Evolutionary conservation across 2,113 vertebrate genomes (phyloP).

Genomic region (Rhabdornis inornatus): DNA sequence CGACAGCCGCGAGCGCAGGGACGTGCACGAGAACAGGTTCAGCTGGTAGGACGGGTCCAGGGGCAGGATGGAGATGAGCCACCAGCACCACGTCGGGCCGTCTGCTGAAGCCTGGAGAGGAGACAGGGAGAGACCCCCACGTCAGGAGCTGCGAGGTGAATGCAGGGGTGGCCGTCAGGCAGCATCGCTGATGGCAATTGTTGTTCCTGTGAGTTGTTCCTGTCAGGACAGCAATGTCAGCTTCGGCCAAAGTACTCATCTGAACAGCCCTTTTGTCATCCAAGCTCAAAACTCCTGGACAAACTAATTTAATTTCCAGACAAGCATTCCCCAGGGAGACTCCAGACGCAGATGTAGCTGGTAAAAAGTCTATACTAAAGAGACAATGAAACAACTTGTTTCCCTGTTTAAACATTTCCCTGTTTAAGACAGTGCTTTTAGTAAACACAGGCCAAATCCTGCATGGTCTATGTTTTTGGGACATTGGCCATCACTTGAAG

Average conservation of each 20-base stretch:
- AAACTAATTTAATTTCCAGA: background rate
- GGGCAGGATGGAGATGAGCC: conserved; percentile 80
- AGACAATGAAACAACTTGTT: background rate
- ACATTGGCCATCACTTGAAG: background rate
- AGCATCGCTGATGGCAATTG: accelerated
- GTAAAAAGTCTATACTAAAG: background rate
- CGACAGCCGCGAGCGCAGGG: conserved; percentile 77
- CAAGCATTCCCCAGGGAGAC: background rate
- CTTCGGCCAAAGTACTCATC: background rate
- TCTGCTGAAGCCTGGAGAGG: conserved; percentile 69
- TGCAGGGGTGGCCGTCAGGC: accelerated
- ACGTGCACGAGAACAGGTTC: conserved; percentile 79
- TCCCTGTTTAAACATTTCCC: background rate
- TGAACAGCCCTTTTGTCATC: background rate
- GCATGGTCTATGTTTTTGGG: accelerated
- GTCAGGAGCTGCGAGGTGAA: background rate
- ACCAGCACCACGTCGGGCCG: conserved; percentile 83
- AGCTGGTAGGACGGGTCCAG: conserved; percentile 81
- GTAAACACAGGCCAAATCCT: background rate
- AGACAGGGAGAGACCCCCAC: background rate
- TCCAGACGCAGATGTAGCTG: background rate
- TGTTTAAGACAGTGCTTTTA: background rate
- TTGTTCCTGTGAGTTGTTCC: background rate
- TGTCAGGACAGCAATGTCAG: background rate
- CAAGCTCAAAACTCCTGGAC: background rate